phyloP scores from a whole-genome alignment of 2,888 invertebrate genomes.

The Tipula confusa region DNA sequence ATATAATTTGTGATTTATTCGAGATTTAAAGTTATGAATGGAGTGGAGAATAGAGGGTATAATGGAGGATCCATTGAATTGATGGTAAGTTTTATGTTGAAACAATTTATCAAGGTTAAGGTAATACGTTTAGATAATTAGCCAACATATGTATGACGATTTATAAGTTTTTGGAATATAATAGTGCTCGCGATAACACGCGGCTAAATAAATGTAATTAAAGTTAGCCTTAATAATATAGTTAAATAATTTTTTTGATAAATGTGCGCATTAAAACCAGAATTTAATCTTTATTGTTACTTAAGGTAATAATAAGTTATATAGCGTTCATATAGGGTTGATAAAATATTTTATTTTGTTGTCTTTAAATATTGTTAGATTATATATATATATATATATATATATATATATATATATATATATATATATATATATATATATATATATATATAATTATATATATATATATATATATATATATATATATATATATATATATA shows the following conservation, averaged over 20 bases:
- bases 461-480: slow-evolving; percentile 6
- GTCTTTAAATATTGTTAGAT: background rate
- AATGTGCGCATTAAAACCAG: background rate
- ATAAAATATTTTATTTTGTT: background rate
- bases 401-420: background rate
- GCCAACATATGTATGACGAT: too few species aligned
- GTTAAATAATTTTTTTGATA: background rate
- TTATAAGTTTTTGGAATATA: too few species aligned
- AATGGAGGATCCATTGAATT: background rate
- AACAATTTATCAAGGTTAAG: background rate
- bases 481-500: slow-evolving; percentile 6
- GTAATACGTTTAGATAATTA: too few species aligned
- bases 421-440: slow-evolving; percentile 6
- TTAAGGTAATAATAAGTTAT: background rate
- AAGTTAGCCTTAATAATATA: background rate
- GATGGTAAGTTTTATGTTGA: background rate
- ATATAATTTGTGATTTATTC: background rate
- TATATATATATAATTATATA: background rate
- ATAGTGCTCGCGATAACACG: background rate
- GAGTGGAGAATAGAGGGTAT: background rate
- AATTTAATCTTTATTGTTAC: background rate
- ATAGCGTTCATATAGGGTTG: background rate
- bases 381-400: background rate
- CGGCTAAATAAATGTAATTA: background rate
- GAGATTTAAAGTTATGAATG: background rate